Base-by-base conservation (phyloP, 2,797 vertebrate species). In the Synanceia verrucosa region DNA sequence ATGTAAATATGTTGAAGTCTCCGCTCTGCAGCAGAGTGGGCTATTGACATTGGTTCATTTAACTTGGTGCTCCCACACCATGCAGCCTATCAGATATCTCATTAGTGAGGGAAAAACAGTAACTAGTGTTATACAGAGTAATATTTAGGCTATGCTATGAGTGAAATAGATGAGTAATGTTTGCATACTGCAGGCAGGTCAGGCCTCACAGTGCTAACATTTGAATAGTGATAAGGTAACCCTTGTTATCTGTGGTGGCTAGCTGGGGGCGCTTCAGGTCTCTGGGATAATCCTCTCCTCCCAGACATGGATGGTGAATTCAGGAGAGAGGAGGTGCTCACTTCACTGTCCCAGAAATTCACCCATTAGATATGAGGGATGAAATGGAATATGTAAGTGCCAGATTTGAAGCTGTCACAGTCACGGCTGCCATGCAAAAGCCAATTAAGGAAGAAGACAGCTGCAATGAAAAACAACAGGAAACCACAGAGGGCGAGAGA, bases 21-120 rank as follows among this genome's bases (percentile, higher is more conserved):
- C 50, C 41, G 61, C 50, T 57, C 63, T 66, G 61, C 60, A 72
- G 82, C 24, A 63, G 65, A 86, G 33, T 37, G 53, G 78, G 44
- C 84, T 68, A 74, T 85, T 89, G 81, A 81, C 70, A 65, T 59
- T 69, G 76, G 62, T 47, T 90, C 73, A 83, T 89, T 87, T 88
- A 85, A 73, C 76, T 82, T 57, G 56, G 62, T 69, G 52, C 63
- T 82, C 63, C 81, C 63, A 79, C 69, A 46, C 52, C 65, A 53
- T 56, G 43, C 62, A 70, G 63, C 28, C 66, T 57, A 71, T 71
- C 57, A 57, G 44, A 73, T 47, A 69, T 72, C 52, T 80, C 76
- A 86, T 89, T 87, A 86, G 73, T 69, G 70, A 56, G 46, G 31
- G 33, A 62, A 84, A 77, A 81, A 83, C 65, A 70, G 39, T 70